Conservation (phyloP, 1,140 invertebrate species). For the Platorchestia sp. region DNA sequence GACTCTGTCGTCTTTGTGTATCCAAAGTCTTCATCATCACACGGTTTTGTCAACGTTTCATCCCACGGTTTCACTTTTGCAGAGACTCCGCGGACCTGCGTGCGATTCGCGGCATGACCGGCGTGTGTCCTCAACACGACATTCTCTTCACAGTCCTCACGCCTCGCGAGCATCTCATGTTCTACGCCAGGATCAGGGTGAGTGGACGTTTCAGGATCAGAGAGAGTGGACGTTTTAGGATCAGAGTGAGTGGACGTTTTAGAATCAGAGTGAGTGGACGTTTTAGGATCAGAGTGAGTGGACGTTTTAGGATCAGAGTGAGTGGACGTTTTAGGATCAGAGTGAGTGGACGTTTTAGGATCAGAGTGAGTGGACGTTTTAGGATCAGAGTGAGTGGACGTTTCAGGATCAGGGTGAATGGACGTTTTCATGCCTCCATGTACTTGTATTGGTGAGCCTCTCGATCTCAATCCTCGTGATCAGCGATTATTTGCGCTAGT, state of each 20-base stretch:
- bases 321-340: conserved; percentile 73
- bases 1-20: background rate
- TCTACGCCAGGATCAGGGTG: conserved; percentile 82
- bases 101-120: conserved; percentile 79
- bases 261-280: too few species aligned
- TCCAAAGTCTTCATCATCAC: background rate
- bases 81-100: conserved; percentile 69
- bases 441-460: too few species aligned
- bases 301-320: background rate
- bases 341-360: conserved; percentile 70
- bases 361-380: conserved; percentile 73
- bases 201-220: too few species aligned
- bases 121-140: conserved; percentile 95
- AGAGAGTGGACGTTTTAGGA: background rate
- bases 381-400: conserved; percentile 74
- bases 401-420: background rate
- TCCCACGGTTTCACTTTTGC: too few species aligned
- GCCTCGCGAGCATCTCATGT: conserved; percentile 90
- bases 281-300: background rate
- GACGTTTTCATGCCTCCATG: too few species aligned
- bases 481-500: too few species aligned
- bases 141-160: conserved; percentile 91
- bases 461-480: background rate
- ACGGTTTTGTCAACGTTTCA: background rate
- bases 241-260: background rate